Evolutionary conservation across 2,888 invertebrate species (phyloP).

Genomic region (Scaptomyza parva): DNA sequence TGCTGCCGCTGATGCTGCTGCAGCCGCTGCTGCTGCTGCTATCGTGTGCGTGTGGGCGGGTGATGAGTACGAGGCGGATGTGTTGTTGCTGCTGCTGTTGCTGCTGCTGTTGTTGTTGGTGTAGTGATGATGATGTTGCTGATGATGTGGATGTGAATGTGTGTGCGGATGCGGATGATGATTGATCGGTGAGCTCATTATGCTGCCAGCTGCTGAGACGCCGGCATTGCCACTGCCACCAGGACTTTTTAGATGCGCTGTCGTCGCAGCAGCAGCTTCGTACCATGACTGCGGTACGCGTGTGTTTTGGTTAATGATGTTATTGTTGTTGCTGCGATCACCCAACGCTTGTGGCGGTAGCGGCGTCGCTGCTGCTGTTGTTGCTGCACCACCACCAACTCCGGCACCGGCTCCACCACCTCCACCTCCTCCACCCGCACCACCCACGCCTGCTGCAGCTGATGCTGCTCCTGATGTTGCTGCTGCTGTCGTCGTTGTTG

Average conservation of each 20-base stretch:
- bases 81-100: conserved; percentile 57
- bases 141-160: conserved; percentile 58
- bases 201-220: conserved; percentile 78
- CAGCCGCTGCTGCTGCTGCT: conserved; percentile 53
- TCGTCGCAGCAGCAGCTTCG: conserved; percentile 83
- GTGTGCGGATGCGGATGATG: conserved; percentile 57
- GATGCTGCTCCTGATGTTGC: conserved; percentile 32
- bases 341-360: conserved; percentile 83
- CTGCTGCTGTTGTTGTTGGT: conserved; percentile 55
- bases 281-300: conserved; percentile 85
- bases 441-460: conserved; percentile 49
- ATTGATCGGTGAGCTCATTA: conserved; percentile 75
- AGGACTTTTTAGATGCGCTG: conserved; percentile 83
- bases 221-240: conserved; percentile 84
- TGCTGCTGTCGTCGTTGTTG: conserved; percentile 37
- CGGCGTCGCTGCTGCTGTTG: conserved; percentile 15
- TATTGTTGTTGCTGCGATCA: conserved; percentile 78
- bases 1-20: conserved; percentile 38
- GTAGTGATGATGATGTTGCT: conserved; percentile 51
- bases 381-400: conserved; percentile 31
- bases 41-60: conserved; percentile 74
- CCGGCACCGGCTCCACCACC: conserved; percentile 36
- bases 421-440: conserved; percentile 33
- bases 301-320: conserved; percentile 79
- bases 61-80: conserved; percentile 78